Evolutionary conservation across 2,888 invertebrate species (phyloP).

Genomic region (Alloscopus bannaensis): DNA sequence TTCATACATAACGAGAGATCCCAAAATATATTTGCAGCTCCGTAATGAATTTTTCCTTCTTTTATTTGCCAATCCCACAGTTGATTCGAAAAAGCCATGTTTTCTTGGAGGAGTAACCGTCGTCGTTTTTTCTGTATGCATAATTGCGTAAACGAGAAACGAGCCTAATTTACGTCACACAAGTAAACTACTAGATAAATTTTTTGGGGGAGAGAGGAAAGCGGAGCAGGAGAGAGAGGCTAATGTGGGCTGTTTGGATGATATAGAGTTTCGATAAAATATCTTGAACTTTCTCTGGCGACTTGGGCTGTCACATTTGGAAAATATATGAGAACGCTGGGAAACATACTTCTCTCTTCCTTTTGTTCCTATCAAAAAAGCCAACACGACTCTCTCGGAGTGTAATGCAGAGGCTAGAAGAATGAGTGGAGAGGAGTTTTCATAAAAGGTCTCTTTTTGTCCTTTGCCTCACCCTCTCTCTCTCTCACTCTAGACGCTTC

Average conservation of each 20-base stretch:
- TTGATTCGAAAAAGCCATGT: background rate
- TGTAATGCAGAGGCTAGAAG: background rate
- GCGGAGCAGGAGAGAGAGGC: background rate
- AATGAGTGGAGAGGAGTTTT: background rate
- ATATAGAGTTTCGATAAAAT: constrained; percentile 56
- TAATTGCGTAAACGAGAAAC: constrained; percentile 25
- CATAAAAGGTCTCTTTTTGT: constrained; percentile 33
- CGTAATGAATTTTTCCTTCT: background rate
- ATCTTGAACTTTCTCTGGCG: constrained; percentile 59
- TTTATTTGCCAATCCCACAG: background rate
- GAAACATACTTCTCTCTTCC: constrained; percentile 36
- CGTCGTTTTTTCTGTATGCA: background rate
- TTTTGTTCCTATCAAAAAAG: constrained; percentile 16
- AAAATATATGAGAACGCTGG: constrained; percentile 56
- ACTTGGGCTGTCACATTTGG: constrained; percentile 58
- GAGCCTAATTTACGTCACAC: constrained; percentile 55
- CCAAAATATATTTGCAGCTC: background rate
- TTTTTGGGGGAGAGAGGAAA: no score
- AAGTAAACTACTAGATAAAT: constrained; percentile 28
- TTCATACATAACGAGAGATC: background rate
- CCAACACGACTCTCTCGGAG: no score
- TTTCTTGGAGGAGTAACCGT: no score
- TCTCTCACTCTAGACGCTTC: background rate
- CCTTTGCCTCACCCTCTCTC: constrained; percentile 13
- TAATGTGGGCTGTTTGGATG: constrained; percentile 27